Evolutionary conservation across 1,140 invertebrate species (phyloP).

Genomic region (Drosophila azteca): DNA sequence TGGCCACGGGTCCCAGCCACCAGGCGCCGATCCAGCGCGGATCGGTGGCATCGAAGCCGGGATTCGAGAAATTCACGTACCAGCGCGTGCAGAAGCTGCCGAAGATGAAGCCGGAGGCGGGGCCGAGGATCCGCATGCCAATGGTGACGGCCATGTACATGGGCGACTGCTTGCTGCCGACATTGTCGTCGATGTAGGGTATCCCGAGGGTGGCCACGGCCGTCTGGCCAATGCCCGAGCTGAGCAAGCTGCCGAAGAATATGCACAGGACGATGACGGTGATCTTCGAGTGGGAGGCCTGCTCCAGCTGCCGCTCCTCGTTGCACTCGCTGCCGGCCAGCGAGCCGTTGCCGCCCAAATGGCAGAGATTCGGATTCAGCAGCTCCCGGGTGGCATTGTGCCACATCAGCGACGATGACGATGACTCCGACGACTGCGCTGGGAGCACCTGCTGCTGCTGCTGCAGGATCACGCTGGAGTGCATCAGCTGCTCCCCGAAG

Average conservation of each 20-base stretch:
- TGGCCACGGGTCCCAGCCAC: constrained; percentile 94
- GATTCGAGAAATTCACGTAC: constrained; percentile 92
- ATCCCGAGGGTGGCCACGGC: constrained; percentile 97
- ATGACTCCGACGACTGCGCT: neutral
- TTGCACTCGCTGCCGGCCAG: constrained; percentile 84
- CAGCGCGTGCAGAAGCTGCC: constrained; percentile 95
- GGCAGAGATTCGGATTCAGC: constrained; percentile 75
- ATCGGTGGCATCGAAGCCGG: constrained; percentile 91
- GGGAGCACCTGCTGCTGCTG: constrained; percentile 23
- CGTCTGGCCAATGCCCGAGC: constrained; percentile 96
- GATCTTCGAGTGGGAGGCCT: constrained; percentile 89
- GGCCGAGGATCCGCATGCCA: constrained; percentile 94
- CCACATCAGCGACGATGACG: constrained; percentile 33
- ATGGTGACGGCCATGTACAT: constrained; percentile 97
- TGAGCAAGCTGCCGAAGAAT: constrained; percentile 93
- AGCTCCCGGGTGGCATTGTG: constrained; percentile 39
- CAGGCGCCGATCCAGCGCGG: constrained; percentile 96
- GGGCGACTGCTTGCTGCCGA: constrained; percentile 95
- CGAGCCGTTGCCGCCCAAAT: constrained; percentile 56
- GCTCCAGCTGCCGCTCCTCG: constrained; percentile 86
- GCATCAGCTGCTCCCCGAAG: constrained; percentile 88
- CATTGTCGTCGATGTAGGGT: constrained; percentile 97
- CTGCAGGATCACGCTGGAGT: constrained; percentile 68
- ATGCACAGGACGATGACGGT: constrained; percentile 92
- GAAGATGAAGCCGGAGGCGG: constrained; percentile 94